Conservation (phyloP, 2,797 vertebrate genomes). For the Poecilia picta region DNA sequence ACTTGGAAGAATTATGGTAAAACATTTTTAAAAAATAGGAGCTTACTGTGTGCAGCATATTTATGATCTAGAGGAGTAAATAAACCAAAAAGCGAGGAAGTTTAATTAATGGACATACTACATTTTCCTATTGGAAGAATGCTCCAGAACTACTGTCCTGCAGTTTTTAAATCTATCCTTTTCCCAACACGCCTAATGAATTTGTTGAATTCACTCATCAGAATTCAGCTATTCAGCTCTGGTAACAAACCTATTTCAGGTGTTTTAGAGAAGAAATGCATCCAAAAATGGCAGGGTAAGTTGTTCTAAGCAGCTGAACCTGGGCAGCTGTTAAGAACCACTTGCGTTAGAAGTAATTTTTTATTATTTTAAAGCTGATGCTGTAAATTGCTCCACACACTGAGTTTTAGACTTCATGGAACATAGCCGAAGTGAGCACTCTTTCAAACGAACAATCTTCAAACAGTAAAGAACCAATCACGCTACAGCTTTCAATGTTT, state of each 20-base stretch:
- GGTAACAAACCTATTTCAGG: background rate
- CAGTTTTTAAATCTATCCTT: background rate
- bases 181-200: background rate
- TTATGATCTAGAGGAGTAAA: background rate
- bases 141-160: background rate
- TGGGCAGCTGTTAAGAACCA: background rate
- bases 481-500: background rate
- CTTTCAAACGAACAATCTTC: conserved; percentile 12
- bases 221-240: background rate
- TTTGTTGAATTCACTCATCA: background rate
- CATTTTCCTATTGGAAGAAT: background rate
- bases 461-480: conserved; percentile 46
- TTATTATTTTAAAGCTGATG: background rate
- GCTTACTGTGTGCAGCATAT: no score
- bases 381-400: background rate
- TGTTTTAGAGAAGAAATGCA: background rate
- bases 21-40: background rate
- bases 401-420: background rate
- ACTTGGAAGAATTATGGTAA: background rate
- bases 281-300: background rate
- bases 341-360: background rate
- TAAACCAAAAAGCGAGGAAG: background rate
- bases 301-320: background rate
- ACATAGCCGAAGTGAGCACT: conserved; percentile 14
- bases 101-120: background rate